Conservation (phyloP, 2,113 vertebrate genomes). For the Crotalus viridis region DNA sequence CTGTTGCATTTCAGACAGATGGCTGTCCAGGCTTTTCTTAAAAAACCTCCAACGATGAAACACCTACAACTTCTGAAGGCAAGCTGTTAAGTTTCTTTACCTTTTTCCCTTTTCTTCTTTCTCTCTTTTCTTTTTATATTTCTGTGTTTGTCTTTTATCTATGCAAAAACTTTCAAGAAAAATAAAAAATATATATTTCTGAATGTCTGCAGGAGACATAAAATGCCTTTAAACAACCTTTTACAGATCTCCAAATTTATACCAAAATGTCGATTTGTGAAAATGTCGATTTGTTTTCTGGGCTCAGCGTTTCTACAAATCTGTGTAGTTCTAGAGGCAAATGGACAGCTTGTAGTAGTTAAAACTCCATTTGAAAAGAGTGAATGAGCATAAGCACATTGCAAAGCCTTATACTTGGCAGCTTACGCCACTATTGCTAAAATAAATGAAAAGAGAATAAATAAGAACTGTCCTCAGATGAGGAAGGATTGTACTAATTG, state of each 20-base stretch:
- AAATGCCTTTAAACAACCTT: not conserved
- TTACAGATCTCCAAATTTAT: slow-evolving; percentile 7
- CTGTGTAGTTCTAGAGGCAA: not conserved
- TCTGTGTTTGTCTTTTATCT: not conserved
- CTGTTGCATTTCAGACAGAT: not conserved
- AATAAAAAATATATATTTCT: not conserved
- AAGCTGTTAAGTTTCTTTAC: not conserved
- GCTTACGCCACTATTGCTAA: not conserved
- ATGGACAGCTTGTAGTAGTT: not conserved
- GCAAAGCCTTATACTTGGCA: not conserved
- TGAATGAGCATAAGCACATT: not conserved
- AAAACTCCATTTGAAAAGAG: not conserved
- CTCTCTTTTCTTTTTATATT: not conserved
- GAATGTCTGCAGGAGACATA: not conserved
- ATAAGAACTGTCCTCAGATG: not conserved
- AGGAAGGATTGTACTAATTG: no score
- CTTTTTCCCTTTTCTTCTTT: not conserved
- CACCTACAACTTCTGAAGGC: not conserved
- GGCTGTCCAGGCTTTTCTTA: not conserved
- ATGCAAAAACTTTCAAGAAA: not conserved
- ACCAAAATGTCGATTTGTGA: not conserved
- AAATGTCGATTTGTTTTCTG: not conserved
- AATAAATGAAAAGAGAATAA: not conserved
- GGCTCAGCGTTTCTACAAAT: not conserved
- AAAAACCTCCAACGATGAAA: not conserved